phyloP scores from a whole-genome alignment of 2,888 invertebrate species.

The Xestobium rufovillosum region DNA sequence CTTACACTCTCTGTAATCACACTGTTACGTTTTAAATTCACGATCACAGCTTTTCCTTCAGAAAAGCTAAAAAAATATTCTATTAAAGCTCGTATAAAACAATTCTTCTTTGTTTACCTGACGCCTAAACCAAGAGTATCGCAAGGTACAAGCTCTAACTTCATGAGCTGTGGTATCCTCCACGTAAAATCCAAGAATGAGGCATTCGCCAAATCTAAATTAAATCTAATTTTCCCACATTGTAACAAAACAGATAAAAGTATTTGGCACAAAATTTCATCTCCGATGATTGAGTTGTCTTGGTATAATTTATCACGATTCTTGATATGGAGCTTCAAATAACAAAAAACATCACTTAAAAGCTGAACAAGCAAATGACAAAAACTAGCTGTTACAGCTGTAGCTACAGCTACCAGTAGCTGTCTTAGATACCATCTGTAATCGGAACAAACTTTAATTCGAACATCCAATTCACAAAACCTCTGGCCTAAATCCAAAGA shows the following conservation, averaged over 20 bases:
- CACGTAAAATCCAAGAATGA: conserved; percentile 57
- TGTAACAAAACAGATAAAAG: conserved; percentile 50
- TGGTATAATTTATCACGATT: conserved; percentile 31
- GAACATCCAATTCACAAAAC: too few species aligned
- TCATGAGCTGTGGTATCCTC: conserved; percentile 49
- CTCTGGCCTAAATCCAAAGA: too few species aligned
- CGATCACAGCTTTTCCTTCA: conserved; percentile 51
- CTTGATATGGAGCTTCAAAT: too few species aligned
- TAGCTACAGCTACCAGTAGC: too few species aligned
- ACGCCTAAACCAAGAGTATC: conserved; percentile 53
- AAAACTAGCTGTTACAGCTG: too few species aligned
- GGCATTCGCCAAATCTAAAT: conserved; percentile 49
- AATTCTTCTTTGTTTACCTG: too few species aligned
- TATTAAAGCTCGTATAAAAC: too few species aligned
- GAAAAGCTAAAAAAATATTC: conserved; percentile 45
- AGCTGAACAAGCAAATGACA: too few species aligned
- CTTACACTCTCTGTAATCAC: conserved; percentile 59
- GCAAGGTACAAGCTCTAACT: conserved; percentile 56
- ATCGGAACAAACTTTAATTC: too few species aligned
- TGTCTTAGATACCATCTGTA: too few species aligned
- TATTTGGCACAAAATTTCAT: conserved; percentile 56
- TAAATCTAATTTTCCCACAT: conserved; percentile 46
- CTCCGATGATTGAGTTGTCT: conserved; percentile 49
- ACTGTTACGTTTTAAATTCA: conserved; percentile 50
- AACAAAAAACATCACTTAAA: too few species aligned